Evolutionary conservation across 2,113 vertebrate genomes (phyloP).

Genomic region (Empidonax alnorum): DNA sequence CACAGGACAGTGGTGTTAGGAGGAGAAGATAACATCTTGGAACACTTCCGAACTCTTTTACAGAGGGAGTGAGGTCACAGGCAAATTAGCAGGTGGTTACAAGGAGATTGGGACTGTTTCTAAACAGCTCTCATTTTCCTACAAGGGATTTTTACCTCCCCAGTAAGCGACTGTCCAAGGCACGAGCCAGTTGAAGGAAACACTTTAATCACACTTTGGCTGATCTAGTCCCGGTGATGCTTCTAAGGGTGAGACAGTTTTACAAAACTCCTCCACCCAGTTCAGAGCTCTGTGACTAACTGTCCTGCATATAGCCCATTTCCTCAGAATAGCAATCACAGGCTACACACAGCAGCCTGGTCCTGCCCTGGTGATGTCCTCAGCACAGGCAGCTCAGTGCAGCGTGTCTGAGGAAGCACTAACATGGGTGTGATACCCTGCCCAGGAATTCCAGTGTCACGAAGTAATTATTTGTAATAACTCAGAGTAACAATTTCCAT

Average conservation of each 20-base stretch:
- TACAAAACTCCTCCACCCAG: not conserved
- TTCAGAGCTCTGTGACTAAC: slow-evolving; percentile 19
- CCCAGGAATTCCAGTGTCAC: slow-evolving; percentile 34
- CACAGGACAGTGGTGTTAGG: not conserved
- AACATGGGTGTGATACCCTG: slow-evolving; percentile 10
- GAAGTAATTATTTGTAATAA: slow-evolving; percentile 44
- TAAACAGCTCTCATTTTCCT: not conserved
- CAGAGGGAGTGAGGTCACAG: not conserved
- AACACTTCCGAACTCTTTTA: not conserved
- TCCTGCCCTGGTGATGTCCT: not conserved
- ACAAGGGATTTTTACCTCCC: not conserved
- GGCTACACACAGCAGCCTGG: not conserved
- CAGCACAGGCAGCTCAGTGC: not conserved
- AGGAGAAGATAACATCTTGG: not conserved
- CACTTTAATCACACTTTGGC: not conserved
- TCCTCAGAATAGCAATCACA: not conserved
- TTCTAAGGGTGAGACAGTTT: not conserved
- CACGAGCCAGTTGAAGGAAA: not conserved
- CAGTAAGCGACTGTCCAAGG: not conserved
- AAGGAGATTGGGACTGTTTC: not conserved
- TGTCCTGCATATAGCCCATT: not conserved
- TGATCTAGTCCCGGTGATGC: not conserved
- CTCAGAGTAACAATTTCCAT: slow-evolving; percentile 58
- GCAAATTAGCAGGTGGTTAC: not conserved
- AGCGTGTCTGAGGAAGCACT: not conserved